A percentile compares a stretch with the other conserved stretches of the same genome.
phyloP scores from a whole-genome alignment of 2,797 vertebrate genomes.

The Kryptopterus vitreolus region DNA sequence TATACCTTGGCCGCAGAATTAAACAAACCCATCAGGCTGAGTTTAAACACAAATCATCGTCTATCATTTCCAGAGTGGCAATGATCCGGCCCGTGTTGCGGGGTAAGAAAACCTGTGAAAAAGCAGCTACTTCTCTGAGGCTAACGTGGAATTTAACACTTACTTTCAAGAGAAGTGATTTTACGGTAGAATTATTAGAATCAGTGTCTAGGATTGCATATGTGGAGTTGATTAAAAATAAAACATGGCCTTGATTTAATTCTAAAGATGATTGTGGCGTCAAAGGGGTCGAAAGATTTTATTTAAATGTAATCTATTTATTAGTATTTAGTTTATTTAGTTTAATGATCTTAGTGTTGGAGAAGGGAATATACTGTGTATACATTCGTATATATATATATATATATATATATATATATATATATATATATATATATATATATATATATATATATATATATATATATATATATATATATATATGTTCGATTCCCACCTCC shows the following conservation, averaged over 20 bases:
- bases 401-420: too few relatives aligned
- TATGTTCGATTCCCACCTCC: too few relatives aligned
- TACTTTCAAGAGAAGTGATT: not conserved
- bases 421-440: too few relatives aligned
- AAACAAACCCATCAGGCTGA: conserved; percentile 49
- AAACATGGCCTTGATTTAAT: not conserved
- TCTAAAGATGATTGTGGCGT: not conserved
- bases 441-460: too few relatives aligned
- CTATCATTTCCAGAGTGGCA: conserved; percentile 31
- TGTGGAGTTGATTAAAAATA: not conserved
- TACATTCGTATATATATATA: too few relatives aligned
- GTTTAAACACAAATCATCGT: conserved; percentile 51
- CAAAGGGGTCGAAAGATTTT: not conserved
- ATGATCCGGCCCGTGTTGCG: conserved; percentile 28
- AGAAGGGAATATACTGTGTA: too few relatives aligned
- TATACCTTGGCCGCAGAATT: conserved; percentile 45
- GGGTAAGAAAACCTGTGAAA: conserved; percentile 20
- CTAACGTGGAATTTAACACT: not conserved
- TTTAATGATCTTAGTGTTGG: not conserved
- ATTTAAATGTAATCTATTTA: not conserved
- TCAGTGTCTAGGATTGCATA: too few relatives aligned
- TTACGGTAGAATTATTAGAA: not conserved
- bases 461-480: too few relatives aligned
- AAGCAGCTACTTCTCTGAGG: not conserved
- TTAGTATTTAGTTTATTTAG: not conserved